Conservation (phyloP, 2,888 invertebrate species). For the Lissonota sp. region DNA sequence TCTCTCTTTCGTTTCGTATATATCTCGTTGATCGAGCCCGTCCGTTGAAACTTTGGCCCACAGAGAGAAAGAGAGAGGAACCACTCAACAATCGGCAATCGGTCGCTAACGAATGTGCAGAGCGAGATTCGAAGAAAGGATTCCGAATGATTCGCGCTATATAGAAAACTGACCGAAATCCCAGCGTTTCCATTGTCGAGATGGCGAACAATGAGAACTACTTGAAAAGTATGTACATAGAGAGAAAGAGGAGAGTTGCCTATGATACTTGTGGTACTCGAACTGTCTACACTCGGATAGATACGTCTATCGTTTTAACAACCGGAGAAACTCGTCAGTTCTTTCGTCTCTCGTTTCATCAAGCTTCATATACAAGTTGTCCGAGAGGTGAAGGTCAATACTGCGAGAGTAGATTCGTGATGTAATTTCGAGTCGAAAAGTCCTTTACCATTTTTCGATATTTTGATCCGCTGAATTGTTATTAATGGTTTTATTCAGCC, state of each 20-base stretch:
- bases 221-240: conserved; percentile 20
- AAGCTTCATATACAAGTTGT: no score
- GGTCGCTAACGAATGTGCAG: conserved; percentile 15
- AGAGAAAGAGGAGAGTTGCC: not conserved
- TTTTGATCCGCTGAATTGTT: no score
- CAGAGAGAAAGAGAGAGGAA: not conserved
- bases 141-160: conserved; percentile 78
- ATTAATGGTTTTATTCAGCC: no score
- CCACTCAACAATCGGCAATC: conserved; percentile 42
- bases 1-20: not conserved
- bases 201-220: conserved; percentile 52
- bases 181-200: conserved; percentile 71
- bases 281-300: conserved; percentile 59
- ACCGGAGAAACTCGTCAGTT: conserved; percentile 63
- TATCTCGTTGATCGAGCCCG: not conserved
- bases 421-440: no score
- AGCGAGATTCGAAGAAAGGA: conserved; percentile 77
- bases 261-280: conserved; percentile 15
- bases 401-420: no score
- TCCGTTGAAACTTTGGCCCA: conserved; percentile 28
- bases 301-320: conserved; percentile 77
- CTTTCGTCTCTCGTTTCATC: conserved; percentile 26
- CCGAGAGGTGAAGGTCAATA: no score
- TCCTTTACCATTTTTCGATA: no score
- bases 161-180: conserved; percentile 73